Evolutionary conservation across 2,888 invertebrate genomes (phyloP).

Genomic region (Drosophila formosana): DNA sequence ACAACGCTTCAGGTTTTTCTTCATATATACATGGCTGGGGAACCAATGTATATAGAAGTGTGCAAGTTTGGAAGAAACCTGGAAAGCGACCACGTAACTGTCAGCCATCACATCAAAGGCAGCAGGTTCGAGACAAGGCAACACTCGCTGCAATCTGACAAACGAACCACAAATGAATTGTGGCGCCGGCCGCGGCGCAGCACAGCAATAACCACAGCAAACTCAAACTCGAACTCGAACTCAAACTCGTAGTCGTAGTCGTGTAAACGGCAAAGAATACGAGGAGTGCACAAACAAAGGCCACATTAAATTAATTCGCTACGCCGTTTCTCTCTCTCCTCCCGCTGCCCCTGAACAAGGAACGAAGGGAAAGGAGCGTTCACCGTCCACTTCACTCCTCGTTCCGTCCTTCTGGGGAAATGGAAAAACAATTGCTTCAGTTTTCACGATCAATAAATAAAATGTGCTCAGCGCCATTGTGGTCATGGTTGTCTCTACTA

Average conservation of each 20-base stretch:
- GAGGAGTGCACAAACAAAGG: background rate
- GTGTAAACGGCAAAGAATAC: slow-evolving; percentile 18
- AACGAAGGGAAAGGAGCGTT: background rate
- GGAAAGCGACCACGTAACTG: slow-evolving; percentile 36
- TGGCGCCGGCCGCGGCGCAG: slow-evolving; percentile 24
- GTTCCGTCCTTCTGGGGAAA: too few species aligned
- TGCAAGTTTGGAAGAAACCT: slow-evolving; percentile 9
- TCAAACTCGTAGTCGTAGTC: too few species aligned
- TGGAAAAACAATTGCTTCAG: too few species aligned
- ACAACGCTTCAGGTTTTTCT: background rate
- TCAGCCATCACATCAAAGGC: slow-evolving; percentile 63
- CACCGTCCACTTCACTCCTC: too few species aligned
- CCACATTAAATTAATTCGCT: background rate
- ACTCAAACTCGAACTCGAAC: too few species aligned
- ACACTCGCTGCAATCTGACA: slow-evolving; percentile 27
- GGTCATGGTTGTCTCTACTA: too few species aligned
- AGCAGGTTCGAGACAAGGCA: slow-evolving; percentile 40
- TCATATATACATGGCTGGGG: background rate
- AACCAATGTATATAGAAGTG: background rate
- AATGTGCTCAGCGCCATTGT: too few species aligned
- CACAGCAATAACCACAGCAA: slow-evolving; percentile 10
- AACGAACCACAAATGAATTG: slow-evolving; percentile 35
- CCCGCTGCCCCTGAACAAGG: background rate
- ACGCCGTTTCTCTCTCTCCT: background rate
- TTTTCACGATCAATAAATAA: too few species aligned